Conservation (phyloP, 2,888 invertebrate genomes). For the Flexamia atlantica region DNA sequence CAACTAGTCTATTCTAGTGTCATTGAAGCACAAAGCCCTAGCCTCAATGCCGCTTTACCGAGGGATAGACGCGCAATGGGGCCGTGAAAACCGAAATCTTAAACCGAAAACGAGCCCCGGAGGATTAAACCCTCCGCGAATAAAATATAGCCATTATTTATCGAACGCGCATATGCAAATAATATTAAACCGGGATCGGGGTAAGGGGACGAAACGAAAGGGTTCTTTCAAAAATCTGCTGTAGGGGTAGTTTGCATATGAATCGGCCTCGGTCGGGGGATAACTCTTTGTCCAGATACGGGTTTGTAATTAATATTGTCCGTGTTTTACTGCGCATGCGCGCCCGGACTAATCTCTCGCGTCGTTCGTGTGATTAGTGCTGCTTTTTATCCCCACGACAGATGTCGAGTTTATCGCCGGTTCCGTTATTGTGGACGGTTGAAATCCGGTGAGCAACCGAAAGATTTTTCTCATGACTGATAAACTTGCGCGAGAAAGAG, state of each 20-base stretch:
- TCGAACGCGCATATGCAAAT: conserved; percentile 57
- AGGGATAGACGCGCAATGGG: not conserved
- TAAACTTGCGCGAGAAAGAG: too few species aligned
- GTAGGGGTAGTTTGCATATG: conserved; percentile 56
- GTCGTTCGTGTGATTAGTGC: conserved; percentile 47
- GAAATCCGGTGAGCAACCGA: not conserved
- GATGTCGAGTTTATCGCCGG: conserved; percentile 36
- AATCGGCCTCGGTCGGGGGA: conserved; percentile 43
- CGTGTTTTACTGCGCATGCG: conserved; percentile 57
- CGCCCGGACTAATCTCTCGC: conserved; percentile 38
- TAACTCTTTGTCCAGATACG: conserved; percentile 50
- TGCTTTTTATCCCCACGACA: conserved; percentile 51
- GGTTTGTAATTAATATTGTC: conserved; percentile 59
- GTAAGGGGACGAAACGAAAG: conserved; percentile 54
- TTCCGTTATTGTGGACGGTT: not conserved
- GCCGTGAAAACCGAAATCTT: conserved; percentile 46
- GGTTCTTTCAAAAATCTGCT: conserved; percentile 60
- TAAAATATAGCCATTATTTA: conserved; percentile 59
- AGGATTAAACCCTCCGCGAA: conserved; percentile 48
- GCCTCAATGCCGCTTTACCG: not conserved
- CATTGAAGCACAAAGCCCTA: conserved; percentile 35
- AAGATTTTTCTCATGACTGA: too few species aligned
- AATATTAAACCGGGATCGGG: conserved; percentile 53
- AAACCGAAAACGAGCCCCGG: conserved; percentile 48
- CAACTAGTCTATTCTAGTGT: conserved; percentile 49